Percentiles rank a stretch among this genome's conserved stretches.
Evolutionary conservation across 1,140 invertebrate genomes (phyloP).

Genomic region (Ceratoteleas bidentatus): DNA sequence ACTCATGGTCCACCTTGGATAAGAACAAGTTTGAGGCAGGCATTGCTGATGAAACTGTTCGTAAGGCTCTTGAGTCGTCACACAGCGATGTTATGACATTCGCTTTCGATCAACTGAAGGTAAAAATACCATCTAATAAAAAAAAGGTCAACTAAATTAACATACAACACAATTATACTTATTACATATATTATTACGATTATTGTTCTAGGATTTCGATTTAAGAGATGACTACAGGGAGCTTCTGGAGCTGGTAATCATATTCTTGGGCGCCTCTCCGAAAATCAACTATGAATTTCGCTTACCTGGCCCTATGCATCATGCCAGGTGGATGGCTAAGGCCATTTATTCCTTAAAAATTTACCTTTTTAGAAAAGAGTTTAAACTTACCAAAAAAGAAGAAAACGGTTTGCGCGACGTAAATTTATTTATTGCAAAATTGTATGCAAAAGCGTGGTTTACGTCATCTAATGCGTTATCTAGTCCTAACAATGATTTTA

Average conservation of each 20-base stretch:
- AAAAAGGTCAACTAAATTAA: no score
- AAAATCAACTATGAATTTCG: conserved; percentile 71
- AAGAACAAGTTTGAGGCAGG: conserved; percentile 53
- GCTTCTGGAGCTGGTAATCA: conserved; percentile 73
- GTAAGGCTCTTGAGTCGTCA: conserved; percentile 12
- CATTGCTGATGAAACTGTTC: conserved; percentile 27
- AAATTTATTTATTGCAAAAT: conserved; percentile 7
- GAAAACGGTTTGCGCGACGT: not conserved
- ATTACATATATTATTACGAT: not conserved
- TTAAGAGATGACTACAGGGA: conserved; percentile 60
- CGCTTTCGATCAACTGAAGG: conserved; percentile 31
- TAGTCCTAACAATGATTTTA: conserved; percentile 24
- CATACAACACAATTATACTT: no score
- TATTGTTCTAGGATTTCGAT: conserved; percentile 14
- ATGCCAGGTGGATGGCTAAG: conserved; percentile 73
- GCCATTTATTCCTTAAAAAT: conserved; percentile 77
- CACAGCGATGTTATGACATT: conserved; percentile 35
- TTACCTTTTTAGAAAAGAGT: conserved; percentile 57
- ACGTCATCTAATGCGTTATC: conserved; percentile 2
- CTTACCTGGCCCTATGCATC: conserved; percentile 74
- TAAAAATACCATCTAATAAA: conserved; percentile 13
- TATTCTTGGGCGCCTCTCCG: conserved; percentile 75
- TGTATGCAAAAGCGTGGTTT: conserved; percentile 24
- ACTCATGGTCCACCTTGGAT: conserved; percentile 62
- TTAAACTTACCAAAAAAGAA: conserved; percentile 7